These are phyloP conservation scores for Nothocercus julius DNA, from an alignment of 2,113 vertebrate genomes.

Conservation along the genomic window DNA sequence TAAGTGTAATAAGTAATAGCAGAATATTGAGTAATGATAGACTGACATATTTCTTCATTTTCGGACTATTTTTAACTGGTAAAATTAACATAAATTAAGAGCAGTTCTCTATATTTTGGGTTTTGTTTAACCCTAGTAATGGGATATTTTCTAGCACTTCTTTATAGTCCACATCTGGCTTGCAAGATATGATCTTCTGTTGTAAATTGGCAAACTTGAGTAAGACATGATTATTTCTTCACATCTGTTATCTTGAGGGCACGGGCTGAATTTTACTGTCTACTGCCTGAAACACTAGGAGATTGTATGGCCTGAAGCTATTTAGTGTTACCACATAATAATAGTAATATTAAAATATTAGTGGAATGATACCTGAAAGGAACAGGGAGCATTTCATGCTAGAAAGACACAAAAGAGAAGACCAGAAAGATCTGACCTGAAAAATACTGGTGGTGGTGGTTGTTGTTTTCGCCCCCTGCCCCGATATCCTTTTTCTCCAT, in stretches of 20 bases:
- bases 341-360: not conserved
- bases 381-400: not conserved
- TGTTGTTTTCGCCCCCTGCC: not conserved
- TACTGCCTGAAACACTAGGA: not conserved
- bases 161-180: conserved; percentile 24
- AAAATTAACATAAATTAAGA: not conserved
- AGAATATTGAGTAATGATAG: not conserved
- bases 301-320: not conserved
- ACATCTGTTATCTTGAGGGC: not conserved
- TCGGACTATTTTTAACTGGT: not conserved
- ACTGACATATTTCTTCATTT: not conserved
- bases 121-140: not conserved
- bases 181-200: not conserved
- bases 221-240: not conserved
- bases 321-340: not conserved
- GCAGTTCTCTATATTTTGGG: not conserved
- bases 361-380: not conserved
- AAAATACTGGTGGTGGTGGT: not conserved
- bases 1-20: not conserved
- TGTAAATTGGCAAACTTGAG: not conserved
- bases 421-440: not conserved
- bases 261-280: not conserved
- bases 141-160: not conserved
- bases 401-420: not conserved
- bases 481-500: not conserved